Conservation (phyloP, 2,113 vertebrate species). For the human (Homo sapiens) region DNA sequence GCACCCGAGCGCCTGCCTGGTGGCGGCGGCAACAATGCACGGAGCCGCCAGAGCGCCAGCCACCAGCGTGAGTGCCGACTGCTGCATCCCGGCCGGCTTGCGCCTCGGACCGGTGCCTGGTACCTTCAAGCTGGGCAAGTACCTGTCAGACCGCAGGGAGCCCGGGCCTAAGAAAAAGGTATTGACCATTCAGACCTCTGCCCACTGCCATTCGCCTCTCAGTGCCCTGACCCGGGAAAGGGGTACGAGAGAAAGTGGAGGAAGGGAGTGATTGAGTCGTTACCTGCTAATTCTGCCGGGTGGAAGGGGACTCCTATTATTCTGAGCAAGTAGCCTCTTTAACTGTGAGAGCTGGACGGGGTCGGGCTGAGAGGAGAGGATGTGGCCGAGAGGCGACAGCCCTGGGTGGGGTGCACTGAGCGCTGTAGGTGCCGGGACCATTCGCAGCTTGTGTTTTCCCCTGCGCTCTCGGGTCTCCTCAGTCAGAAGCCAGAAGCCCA, state of each 20-base stretch:
- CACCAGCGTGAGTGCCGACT: constrained; percentile 93
- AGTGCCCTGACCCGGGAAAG: neutral
- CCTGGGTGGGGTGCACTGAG: neutral
- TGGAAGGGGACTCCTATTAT: neutral
- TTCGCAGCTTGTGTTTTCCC: neutral
- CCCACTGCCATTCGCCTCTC: neutral
- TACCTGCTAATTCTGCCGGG: constrained; percentile 12
- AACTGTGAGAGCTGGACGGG: neutral
- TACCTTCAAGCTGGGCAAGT: constrained; percentile 97
- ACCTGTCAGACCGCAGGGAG: constrained; percentile 96
- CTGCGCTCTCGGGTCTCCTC: neutral
- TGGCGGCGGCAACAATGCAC: constrained; percentile 91
- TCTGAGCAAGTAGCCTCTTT: neutral
- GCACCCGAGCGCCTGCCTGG: constrained; percentile 82
- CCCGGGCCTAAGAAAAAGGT: constrained; percentile 97
- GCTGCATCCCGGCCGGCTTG: constrained; percentile 95
- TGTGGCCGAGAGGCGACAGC: neutral
- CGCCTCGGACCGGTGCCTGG: constrained; percentile 95
- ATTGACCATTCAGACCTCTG: constrained; percentile 66
- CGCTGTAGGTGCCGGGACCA: neutral
- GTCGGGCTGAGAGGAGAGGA: neutral
- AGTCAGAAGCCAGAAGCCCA: neutral
- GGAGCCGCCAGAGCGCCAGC: constrained; percentile 86
- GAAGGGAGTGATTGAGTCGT: neutral
- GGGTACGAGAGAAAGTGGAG: neutral